These are phyloP conservation scores for Siniperca chuatsi DNA, from an alignment of 2,113 vertebrate genomes.

Conservation along the genomic window DNA sequence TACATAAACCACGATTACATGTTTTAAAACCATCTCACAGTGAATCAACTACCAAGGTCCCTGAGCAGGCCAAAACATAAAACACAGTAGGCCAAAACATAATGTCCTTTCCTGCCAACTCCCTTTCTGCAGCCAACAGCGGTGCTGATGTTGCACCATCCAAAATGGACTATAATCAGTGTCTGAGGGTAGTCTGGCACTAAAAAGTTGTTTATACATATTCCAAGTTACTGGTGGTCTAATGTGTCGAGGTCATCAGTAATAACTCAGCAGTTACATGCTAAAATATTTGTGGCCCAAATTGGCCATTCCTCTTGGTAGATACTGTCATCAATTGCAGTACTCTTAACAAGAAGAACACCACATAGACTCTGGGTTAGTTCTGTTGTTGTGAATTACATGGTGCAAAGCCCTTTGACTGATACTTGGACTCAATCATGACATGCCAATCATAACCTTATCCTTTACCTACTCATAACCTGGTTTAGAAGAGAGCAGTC, in stretches of 20 bases:
- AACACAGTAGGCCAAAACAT: slow-evolving; percentile 5
- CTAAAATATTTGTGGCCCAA: not conserved
- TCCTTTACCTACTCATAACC: not conserved
- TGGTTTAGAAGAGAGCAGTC: not conserved
- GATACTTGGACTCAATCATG: not conserved
- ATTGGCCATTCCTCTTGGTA: not conserved
- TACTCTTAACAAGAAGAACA: not conserved
- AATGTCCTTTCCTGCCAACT: slow-evolving; percentile 34
- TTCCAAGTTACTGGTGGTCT: not conserved
- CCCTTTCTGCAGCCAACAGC: slow-evolving; percentile 42
- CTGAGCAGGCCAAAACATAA: slow-evolving; percentile 16
- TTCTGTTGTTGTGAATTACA: not conserved
- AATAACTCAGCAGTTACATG: not conserved
- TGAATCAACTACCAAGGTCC: not conserved
- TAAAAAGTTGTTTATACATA: slow-evolving; percentile 12
- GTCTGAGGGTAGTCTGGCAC: slow-evolving; percentile 25
- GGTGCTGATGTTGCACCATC: slow-evolving; percentile 51
- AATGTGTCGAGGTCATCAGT: not conserved
- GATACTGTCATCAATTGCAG: not conserved
- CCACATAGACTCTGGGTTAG: not conserved
- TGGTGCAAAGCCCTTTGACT: not conserved
- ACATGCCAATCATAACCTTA: not conserved
- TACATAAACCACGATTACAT: not conserved
- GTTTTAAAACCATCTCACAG: not conserved
- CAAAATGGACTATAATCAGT: slow-evolving; percentile 66